Percentiles rank a stretch among this genome's conserved stretches.
Evolutionary conservation across 1,140 invertebrate genomes (phyloP).

Genomic region (Bombus breviceps): DNA sequence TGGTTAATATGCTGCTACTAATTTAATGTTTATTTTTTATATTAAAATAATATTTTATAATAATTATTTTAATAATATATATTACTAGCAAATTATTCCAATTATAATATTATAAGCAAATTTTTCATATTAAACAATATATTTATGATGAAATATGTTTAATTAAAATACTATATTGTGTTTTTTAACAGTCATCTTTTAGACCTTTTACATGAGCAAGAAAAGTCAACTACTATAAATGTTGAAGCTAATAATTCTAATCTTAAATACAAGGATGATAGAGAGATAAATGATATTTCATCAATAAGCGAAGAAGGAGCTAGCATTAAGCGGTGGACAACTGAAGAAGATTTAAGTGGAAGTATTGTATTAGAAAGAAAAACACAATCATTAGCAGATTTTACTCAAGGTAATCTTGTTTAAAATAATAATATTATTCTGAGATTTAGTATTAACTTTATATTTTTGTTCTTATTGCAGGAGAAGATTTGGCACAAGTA

Average conservation of each 20-base stretch:
- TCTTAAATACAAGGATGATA: slow-evolving; percentile 69
- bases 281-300: slow-evolving; percentile 60
- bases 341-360: slow-evolving; percentile 81
- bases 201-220: slow-evolving; percentile 89
- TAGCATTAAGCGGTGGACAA: slow-evolving; percentile 80
- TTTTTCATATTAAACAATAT: no score
- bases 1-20: slow-evolving; percentile 82
- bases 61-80: background rate
- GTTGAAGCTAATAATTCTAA: slow-evolving; percentile 58
- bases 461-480: slow-evolving; percentile 55
- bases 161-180: background rate
- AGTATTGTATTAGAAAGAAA: slow-evolving; percentile 75
- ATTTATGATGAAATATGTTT: background rate
- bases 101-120: no score
- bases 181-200: slow-evolving; percentile 83
- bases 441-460: background rate
- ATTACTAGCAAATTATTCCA: no score
- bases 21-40: slow-evolving; percentile 34
- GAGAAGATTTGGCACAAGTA: slow-evolving; percentile 75
- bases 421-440: background rate
- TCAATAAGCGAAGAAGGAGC: slow-evolving; percentile 48
- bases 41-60: slow-evolving; percentile 15
- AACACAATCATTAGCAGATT: slow-evolving; percentile 80
- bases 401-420: slow-evolving; percentile 72
- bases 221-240: slow-evolving; percentile 78